These are phyloP conservation scores for Lepidochrysops patricia DNA, from an alignment of 2,888 invertebrate genomes.

Conservation along the genomic window DNA sequence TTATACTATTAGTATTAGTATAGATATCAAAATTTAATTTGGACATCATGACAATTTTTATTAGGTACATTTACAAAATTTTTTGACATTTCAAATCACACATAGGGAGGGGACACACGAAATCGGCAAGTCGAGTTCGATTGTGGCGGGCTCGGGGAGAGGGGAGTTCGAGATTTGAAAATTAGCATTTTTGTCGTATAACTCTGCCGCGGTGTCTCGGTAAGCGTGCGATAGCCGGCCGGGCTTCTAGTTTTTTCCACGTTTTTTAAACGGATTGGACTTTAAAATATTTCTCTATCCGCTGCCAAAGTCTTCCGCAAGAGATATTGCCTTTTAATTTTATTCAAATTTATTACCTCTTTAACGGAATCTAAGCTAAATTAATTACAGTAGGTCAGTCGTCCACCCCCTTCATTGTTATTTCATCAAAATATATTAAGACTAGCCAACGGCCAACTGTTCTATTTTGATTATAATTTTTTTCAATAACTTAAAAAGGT, in stretches of 20 bases:
- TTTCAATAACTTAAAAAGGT: no score
- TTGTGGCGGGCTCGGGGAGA: constrained; percentile 41
- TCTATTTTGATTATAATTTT: no score
- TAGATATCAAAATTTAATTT: no score
- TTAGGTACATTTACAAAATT: neutral
- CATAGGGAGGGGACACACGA: constrained; percentile 36
- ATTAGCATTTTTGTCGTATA: constrained; percentile 75
- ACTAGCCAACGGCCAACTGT: no score
- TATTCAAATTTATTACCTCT: constrained; percentile 12
- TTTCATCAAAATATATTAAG: no score
- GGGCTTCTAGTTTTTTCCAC: constrained; percentile 49
- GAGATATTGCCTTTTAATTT: constrained; percentile 27
- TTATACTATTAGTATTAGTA: no score
- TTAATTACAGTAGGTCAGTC: neutral
- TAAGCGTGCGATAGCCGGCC: constrained; percentile 59
- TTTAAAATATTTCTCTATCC: constrained; percentile 58
- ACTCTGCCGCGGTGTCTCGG: constrained; percentile 67
- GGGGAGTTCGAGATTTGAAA: constrained; percentile 62
- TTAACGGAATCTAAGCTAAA: neutral
- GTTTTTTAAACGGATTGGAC: constrained; percentile 55
- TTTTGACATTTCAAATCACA: constrained; percentile 13
- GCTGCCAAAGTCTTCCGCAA: constrained; percentile 33
- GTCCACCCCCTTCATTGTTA: neutral
- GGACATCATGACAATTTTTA: neutral
- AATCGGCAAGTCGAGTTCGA: constrained; percentile 55